Conservation (phyloP, 2,113 vertebrate species). For the Psammodynastes pulverulentus region DNA sequence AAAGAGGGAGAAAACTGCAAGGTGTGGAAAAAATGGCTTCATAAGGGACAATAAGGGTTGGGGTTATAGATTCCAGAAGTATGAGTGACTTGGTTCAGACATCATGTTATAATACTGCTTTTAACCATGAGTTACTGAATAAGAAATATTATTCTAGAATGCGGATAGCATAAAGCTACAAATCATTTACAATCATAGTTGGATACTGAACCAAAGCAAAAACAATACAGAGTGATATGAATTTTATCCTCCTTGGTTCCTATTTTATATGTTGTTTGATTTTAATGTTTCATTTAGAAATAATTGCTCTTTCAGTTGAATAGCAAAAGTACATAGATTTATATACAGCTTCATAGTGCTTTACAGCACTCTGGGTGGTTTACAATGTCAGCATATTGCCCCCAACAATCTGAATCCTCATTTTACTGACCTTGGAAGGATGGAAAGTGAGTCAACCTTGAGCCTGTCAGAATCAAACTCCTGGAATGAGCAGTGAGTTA, state of each 20-base stretch:
- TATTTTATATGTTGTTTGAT: not conserved
- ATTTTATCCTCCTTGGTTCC: not conserved
- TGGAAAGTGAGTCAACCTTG: not conserved
- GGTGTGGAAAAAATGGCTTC: slow-evolving; percentile 1
- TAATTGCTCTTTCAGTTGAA: not conserved
- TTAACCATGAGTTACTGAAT: not conserved
- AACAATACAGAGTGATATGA: not conserved
- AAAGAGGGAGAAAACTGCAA: not conserved
- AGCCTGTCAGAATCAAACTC: not conserved
- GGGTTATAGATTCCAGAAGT: not conserved
- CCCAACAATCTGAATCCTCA: not conserved
- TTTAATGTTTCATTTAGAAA: not conserved
- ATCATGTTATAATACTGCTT: not conserved
- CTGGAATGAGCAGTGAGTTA: not conserved
- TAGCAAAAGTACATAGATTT: not conserved
- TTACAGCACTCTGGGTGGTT: not conserved
- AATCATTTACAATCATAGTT: not conserved
- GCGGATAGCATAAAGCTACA: not conserved
- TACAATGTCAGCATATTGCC: not conserved
- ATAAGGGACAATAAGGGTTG: not conserved
- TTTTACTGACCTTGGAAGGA: not conserved
- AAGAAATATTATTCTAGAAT: not conserved
- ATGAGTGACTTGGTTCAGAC: not conserved
- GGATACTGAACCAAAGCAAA: not conserved
- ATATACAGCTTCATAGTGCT: not conserved